Evolutionary conservation across 1,140 invertebrate genomes (phyloP).

Genomic region (Eupristina koningsbergeri): DNA sequence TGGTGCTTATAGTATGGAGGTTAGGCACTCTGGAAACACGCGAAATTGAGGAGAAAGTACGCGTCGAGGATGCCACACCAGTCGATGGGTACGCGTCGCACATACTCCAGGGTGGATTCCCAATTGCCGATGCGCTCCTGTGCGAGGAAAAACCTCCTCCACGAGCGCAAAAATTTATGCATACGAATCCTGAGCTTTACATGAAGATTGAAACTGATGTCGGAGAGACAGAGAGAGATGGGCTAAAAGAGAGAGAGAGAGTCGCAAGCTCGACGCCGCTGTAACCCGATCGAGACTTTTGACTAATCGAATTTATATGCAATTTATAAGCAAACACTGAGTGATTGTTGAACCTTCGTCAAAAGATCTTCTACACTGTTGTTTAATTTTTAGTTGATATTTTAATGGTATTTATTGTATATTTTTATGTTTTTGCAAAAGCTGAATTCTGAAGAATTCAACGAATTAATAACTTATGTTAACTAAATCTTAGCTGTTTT

Average conservation of each 20-base stretch:
- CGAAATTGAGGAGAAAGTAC: background rate
- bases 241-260: accelerated
- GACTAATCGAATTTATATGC: conserved; percentile 43
- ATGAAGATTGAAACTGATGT: conserved; percentile 47
- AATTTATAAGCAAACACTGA: background rate
- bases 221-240: accelerated
- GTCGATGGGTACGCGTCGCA: conserved; percentile 45
- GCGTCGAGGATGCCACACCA: background rate
- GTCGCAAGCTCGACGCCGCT: background rate
- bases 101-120: conserved; percentile 25
- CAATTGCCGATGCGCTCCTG: background rate
- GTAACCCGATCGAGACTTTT: conserved; percentile 20
- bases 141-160: no score
- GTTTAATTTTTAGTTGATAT: no score
- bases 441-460: no score
- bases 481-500: no score
- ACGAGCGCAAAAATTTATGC: conserved; percentile 46
- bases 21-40: background rate
- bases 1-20: conserved; percentile 8
- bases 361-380: no score
- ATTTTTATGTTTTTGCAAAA: no score
- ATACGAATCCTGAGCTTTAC: conserved; percentile 42
- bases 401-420: no score
- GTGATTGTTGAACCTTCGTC: background rate
- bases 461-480: no score